Conservation (phyloP, 2,888 invertebrate species). For the Drosophila lutescens region DNA sequence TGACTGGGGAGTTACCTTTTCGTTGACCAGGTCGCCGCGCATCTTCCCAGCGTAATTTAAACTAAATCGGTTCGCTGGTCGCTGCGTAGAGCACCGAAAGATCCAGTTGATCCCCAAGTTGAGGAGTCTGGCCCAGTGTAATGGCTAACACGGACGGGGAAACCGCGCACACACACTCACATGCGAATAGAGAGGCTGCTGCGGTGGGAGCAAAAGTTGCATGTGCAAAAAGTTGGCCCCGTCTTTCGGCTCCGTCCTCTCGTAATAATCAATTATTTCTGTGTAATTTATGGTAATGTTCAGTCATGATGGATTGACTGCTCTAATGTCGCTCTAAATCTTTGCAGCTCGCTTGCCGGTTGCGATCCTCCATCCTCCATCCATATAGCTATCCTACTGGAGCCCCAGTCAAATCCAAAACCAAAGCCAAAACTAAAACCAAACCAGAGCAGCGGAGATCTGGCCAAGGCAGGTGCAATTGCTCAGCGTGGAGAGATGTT, state of each 20-base stretch:
- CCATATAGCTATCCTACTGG: constrained; percentile 25
- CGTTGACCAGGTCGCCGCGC: constrained; percentile 65
- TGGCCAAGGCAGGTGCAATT: constrained; percentile 72
- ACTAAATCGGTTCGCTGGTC: constrained; percentile 81
- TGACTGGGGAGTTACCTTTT: constrained; percentile 44
- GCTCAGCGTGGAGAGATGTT: constrained; percentile 51
- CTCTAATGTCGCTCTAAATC: constrained; percentile 85
- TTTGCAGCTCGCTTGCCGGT: constrained; percentile 69
- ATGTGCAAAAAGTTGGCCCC: constrained; percentile 57
- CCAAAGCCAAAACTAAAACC: constrained; percentile 14
- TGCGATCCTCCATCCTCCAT: constrained; percentile 24
- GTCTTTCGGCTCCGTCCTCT: constrained; percentile 65
- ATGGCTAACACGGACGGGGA: constrained; percentile 31
- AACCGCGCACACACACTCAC: constrained; percentile 27
- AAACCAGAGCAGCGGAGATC: constrained; percentile 37
- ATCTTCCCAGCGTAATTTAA: constrained; percentile 83
- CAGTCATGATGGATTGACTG: constrained; percentile 85
- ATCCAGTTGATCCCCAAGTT: constrained; percentile 28
- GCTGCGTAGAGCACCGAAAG: constrained; percentile 67
- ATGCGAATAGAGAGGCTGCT: constrained; percentile 18
- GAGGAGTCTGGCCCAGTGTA: constrained; percentile 23
- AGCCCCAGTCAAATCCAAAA: constrained; percentile 16
- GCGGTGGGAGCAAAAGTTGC: constrained; percentile 44
- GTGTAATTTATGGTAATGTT: constrained; percentile 85
- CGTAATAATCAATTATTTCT: constrained; percentile 85